phyloP scores from a whole-genome alignment of 1,140 invertebrate species.

The Whitmania pigra region DNA sequence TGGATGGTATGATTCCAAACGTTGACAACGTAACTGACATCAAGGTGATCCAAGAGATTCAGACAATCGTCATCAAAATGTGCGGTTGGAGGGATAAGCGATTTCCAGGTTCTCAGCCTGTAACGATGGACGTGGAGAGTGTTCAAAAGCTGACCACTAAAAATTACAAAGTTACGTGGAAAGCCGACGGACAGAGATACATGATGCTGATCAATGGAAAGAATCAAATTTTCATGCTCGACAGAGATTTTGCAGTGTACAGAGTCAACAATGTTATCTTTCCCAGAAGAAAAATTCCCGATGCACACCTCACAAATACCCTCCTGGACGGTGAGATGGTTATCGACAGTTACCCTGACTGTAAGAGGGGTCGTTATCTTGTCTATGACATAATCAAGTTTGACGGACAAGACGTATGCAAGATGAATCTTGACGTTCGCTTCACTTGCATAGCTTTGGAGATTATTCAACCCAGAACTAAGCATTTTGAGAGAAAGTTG shows the following conservation, averaged over 20 bases:
- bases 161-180: conserved; percentile 93
- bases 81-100: conserved; percentile 65
- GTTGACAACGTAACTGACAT: conserved; percentile 40
- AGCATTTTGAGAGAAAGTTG: not conserved
- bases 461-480: conserved; percentile 3
- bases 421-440: not conserved
- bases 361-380: conserved; percentile 68
- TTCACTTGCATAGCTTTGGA: not conserved
- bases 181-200: conserved; percentile 94
- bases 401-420: conserved; percentile 43
- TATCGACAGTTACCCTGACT: conserved; percentile 61
- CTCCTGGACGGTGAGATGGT: conserved; percentile 95
- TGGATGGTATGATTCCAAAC: conserved; percentile 40
- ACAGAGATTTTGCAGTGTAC: conserved; percentile 89
- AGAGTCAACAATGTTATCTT: conserved; percentile 68
- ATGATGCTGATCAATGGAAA: conserved; percentile 88
- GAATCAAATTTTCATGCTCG: conserved; percentile 78
- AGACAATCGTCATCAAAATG: conserved; percentile 62
- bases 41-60: conserved; percentile 54
- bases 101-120: conserved; percentile 90
- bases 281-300: conserved; percentile 57
- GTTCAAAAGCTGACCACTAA: conserved; percentile 60
- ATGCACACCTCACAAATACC: conserved; percentile 62
- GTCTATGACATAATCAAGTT: conserved; percentile 88
- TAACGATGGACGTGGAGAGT: conserved; percentile 83